phyloP scores from a whole-genome alignment of 2,797 vertebrate genomes.

The Sebastes flavidus region DNA sequence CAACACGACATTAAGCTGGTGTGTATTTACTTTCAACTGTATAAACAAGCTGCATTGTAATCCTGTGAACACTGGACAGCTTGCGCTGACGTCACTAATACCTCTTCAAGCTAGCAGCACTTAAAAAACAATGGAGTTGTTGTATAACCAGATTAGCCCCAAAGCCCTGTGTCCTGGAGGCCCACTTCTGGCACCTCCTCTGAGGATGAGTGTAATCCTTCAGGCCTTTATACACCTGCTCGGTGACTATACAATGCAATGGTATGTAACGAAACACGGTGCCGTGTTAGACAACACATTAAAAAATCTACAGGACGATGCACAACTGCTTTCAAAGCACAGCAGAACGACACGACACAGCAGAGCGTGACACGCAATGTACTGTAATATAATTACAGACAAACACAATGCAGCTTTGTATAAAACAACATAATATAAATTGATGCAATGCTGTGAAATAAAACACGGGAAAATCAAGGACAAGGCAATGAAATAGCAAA shows the following conservation, averaged over 20 bases:
- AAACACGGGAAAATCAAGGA: background rate
- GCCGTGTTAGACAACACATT: background rate
- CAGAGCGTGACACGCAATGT: constrained; percentile 23
- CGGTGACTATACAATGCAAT: constrained; percentile 36
- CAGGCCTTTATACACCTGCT: constrained; percentile 68
- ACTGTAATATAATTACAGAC: constrained; percentile 14
- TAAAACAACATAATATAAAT: constrained; percentile 1
- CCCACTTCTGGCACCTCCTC: constrained; percentile 61
- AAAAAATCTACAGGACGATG: background rate
- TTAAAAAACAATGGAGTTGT: constrained; percentile 58
- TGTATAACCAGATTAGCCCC: constrained; percentile 68
- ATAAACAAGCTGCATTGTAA: constrained; percentile 17
- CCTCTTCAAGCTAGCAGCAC: constrained; percentile 45
- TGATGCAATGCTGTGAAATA: constrained; percentile 34
- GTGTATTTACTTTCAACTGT: constrained; percentile 22
- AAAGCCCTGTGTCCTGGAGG: constrained; percentile 62
- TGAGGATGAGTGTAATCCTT: constrained; percentile 70
- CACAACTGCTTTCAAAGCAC: background rate
- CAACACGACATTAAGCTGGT: background rate
- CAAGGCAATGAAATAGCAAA: background rate
- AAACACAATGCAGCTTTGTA: background rate
- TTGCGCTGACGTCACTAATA: constrained; percentile 66
- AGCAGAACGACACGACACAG: background rate
- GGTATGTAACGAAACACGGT: constrained; percentile 23
- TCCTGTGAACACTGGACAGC: constrained; percentile 49